Base-by-base conservation (phyloP, 2,888 invertebrate genomes). In the Brachycybe producta region DNA sequence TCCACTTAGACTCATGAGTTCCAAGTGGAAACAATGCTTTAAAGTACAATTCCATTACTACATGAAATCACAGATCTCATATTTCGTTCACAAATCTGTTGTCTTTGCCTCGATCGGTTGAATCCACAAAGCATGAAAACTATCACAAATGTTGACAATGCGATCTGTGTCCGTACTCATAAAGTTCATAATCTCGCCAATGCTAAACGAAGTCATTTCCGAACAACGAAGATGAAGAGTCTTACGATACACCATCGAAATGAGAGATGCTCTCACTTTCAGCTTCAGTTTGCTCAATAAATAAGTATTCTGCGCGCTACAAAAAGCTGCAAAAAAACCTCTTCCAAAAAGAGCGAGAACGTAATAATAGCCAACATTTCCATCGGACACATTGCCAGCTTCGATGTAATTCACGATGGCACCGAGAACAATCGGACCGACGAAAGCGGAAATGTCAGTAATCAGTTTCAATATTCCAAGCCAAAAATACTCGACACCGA, bases 151-250 rank as follows among this genome's bases (percentile, higher is more conserved):
- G 67, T 94, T 94, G 0, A 92, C 85, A 57, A 97, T 86, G 58
- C 95, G 76, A 65, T 95, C 92, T 0, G 86, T 84, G 65, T 98
- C 97, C 0, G 91, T 91, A 27, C 92, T 94, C 85, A 97, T 91
- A 59, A 90, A 85, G 69, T 97, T 97, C 1, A 94, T 78, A 51
- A 97, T 82, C 71, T 95, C 86, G 0, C 95, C 95, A 35, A 82
- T 73, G 13, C 73, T 75, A 64, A 73, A 75, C 54, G 59, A 56
- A 24, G 69, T 63, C 47, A 72, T 58, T 2, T 65, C 61, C 13
- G 69, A 65, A 50, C 64, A 63, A 54, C 65, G 69, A 8, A 73
- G 63, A 21, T 68, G 68, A 24, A 82, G 64, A 8, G 76, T 74
- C 65, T 82, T 82, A 55, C 80, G 74, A 61, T 94, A 88, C 53